Conservation (phyloP, 2,113 vertebrate genomes). For the Hemichromis elongatus region DNA sequence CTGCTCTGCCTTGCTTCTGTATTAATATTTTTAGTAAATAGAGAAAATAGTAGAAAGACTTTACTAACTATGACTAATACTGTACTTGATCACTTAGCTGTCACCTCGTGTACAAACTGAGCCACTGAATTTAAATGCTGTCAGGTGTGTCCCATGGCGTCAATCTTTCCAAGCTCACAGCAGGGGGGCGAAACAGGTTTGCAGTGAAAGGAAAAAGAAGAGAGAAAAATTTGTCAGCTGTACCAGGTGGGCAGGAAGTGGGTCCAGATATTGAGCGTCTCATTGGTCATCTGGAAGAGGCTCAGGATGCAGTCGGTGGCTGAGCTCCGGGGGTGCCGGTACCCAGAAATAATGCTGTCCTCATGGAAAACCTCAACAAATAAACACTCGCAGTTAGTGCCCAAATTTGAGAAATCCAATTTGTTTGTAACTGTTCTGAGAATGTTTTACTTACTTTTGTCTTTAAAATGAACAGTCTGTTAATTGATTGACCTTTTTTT, state of each 20-base stretch:
- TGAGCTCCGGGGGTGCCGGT: slow-evolving; percentile 84
- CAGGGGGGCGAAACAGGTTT: too few species aligned
- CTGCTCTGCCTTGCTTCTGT: background rate
- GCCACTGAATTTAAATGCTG: background rate
- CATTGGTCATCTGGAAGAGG: slow-evolving; percentile 91
- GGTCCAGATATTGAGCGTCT: slow-evolving; percentile 96
- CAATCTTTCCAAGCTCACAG: background rate
- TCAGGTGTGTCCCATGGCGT: background rate
- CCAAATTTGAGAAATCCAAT: background rate
- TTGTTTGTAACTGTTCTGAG: background rate
- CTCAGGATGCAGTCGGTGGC: slow-evolving; percentile 87
- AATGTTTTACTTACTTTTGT: background rate
- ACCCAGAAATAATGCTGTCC: slow-evolving; percentile 87
- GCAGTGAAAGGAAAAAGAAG: background rate
- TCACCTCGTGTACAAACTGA: background rate
- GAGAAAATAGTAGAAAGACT: background rate
- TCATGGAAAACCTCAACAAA: slow-evolving; percentile 83
- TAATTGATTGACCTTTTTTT: background rate
- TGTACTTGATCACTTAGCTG: background rate
- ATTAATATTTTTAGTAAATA: background rate
- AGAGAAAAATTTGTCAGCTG: background rate
- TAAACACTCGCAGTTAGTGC: background rate
- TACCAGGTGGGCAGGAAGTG: slow-evolving; percentile 91
- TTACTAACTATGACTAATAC: background rate
- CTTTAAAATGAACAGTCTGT: background rate